Evolutionary conservation across 2,888 invertebrate species (phyloP).

Genomic region (Nymphalis polychloros): DNA sequence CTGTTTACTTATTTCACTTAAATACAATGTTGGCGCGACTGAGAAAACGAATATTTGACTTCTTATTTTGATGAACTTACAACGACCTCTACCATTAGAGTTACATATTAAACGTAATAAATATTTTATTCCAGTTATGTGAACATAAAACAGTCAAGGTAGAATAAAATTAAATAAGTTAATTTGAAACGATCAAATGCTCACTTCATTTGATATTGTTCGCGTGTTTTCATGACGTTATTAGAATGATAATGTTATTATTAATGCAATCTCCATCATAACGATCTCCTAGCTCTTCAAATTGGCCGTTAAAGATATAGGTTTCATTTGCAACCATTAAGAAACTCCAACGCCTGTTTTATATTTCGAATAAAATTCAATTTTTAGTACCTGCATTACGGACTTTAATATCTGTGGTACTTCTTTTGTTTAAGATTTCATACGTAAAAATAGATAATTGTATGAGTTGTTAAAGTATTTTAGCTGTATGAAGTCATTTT

Average conservation of each 20-base stretch:
- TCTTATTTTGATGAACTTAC: too few relatives aligned
- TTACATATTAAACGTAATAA: too few relatives aligned
- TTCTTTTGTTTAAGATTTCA: not conserved
- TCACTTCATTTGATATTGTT: constrained; percentile 42
- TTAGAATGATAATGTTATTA: constrained; percentile 72
- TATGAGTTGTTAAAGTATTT: not conserved
- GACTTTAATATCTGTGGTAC: not conserved
- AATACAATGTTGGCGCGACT: too few relatives aligned
- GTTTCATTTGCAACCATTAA: constrained; percentile 68
- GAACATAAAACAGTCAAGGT: too few relatives aligned
- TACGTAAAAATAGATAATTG: not conserved
- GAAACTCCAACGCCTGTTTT: constrained; percentile 38
- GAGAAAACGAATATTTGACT: too few relatives aligned
- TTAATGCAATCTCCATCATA: constrained; percentile 73
- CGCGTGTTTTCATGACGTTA: constrained; percentile 72
- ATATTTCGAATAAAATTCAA: constrained; percentile 25
- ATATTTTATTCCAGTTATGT: too few relatives aligned
- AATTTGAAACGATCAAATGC: too few relatives aligned
- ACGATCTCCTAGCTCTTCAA: constrained; percentile 70
- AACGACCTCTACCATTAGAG: too few relatives aligned
- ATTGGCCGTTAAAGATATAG: constrained; percentile 76
- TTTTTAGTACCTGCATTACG: constrained; percentile 1
- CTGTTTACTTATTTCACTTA: too few relatives aligned
- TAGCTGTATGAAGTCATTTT: too few relatives aligned
- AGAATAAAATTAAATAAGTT: too few relatives aligned